phyloP scores from a whole-genome alignment of 2,888 invertebrate species.

The Buathra laborator region DNA sequence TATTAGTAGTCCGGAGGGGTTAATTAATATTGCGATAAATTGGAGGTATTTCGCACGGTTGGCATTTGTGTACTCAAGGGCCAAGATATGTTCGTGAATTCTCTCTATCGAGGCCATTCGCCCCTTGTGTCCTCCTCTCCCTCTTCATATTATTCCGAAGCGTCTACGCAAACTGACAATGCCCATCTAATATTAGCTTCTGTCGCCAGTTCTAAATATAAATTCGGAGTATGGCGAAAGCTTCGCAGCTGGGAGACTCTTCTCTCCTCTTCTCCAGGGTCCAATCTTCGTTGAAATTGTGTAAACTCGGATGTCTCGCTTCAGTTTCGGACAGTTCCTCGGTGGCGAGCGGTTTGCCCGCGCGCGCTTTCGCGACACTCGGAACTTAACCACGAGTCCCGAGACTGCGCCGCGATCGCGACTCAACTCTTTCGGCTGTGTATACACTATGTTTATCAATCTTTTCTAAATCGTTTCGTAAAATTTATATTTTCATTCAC shows the following conservation, averaged over 20 bases:
- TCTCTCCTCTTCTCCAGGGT: conserved; percentile 42
- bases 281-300: conserved; percentile 31
- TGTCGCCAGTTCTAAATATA: conserved; percentile 66
- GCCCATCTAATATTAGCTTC: conserved; percentile 65
- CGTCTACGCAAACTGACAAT: conserved; percentile 59
- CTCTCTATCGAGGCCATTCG: conserved; percentile 53
- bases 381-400: background rate
- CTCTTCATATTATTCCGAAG: conserved; percentile 51
- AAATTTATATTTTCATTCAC: background rate
- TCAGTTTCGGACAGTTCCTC: conserved; percentile 53
- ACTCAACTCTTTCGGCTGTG: background rate
- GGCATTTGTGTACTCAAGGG: too few relatives aligned
- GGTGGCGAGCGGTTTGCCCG: conserved; percentile 38
- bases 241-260: conserved; percentile 47
- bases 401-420: background rate
- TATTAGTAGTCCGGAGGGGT: too few relatives aligned
- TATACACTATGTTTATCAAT: background rate
- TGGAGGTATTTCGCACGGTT: too few relatives aligned
- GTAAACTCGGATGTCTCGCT: conserved; percentile 13
- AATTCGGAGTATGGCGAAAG: conserved; percentile 42
- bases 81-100: conserved; percentile 22
- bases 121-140: conserved; percentile 6
- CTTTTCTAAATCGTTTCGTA: conserved; percentile 3
- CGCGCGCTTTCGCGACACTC: conserved; percentile 15
- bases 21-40: too few relatives aligned